These are phyloP conservation scores for Desmodus rotundus DNA, from an alignment of 2,113 vertebrate genomes.

Conservation along the genomic window DNA sequence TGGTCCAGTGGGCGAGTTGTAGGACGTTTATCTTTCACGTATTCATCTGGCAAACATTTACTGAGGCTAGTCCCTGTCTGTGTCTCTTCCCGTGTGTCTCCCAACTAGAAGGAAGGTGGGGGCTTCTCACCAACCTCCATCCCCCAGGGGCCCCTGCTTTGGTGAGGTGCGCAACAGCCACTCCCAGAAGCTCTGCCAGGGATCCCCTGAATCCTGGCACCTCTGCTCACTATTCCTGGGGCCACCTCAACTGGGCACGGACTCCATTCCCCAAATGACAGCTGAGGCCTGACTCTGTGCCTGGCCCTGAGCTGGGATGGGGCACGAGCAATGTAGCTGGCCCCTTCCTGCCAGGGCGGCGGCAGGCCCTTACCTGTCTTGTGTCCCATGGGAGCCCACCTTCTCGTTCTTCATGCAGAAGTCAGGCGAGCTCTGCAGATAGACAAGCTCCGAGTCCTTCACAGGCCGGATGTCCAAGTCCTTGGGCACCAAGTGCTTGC, in stretches of 20 bases:
- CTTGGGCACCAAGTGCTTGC: slow-evolving; percentile 98
- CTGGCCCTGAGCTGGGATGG: not conserved
- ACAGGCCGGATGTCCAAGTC: slow-evolving; percentile 97
- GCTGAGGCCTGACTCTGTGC: not conserved
- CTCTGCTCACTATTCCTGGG: not conserved
- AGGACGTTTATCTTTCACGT: not conserved
- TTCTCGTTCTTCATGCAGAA: slow-evolving; percentile 96
- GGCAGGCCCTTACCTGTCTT: slow-evolving; percentile 89
- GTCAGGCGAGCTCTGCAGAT: slow-evolving; percentile 96
- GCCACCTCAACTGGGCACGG: not conserved
- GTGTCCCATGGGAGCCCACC: slow-evolving; percentile 93
- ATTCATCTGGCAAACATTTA: not conserved
- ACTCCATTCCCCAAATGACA: not conserved
- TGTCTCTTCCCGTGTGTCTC: not conserved
- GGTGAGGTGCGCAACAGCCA: not conserved
- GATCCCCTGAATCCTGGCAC: not conserved
- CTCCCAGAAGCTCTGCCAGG: not conserved
- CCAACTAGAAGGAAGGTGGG: not conserved
- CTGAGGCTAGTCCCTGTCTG: not conserved
- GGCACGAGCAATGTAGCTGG: rapidly evolving
- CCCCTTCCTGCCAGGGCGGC: not conserved
- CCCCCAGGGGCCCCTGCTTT: not conserved
- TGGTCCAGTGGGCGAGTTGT: not conserved
- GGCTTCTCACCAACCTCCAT: not conserved
- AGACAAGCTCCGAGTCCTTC: slow-evolving; percentile 95